Conservation (phyloP, 2,888 invertebrate genomes). For the Esperia sulphurella region DNA sequence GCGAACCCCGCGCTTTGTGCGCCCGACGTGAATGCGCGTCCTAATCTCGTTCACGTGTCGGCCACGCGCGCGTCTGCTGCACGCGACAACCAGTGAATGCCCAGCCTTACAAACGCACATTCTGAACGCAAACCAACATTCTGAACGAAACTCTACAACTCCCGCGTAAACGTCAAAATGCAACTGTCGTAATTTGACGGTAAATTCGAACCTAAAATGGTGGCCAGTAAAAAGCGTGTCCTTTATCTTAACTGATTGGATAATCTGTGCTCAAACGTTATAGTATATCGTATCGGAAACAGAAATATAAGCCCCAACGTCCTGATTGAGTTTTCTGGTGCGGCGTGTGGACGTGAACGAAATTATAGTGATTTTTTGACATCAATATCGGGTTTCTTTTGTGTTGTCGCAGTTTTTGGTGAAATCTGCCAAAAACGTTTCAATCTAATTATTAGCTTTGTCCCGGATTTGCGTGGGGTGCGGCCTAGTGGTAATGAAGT, state of each 20-base stretch:
- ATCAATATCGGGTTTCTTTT: constrained; percentile 60
- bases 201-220: constrained; percentile 33
- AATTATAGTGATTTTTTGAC: constrained; percentile 76
- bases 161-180: constrained; percentile 34
- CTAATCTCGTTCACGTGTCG: constrained; percentile 73
- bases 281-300: constrained; percentile 76
- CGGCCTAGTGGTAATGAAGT: constrained; percentile 31
- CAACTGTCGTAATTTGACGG: constrained; percentile 40
- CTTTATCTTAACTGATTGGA: constrained; percentile 80
- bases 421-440: constrained; percentile 63
- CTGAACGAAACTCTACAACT: constrained; percentile 34
- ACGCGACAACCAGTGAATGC: constrained; percentile 58
- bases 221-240: constrained; percentile 63
- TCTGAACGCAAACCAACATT: constrained; percentile 14
- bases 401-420: constrained; percentile 55
- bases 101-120: constrained; percentile 39
- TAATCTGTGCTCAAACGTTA: constrained; percentile 77
- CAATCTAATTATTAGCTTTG: constrained; percentile 72
- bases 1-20: constrained; percentile 63
- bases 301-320: constrained; percentile 67
- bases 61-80: constrained; percentile 65
- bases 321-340: constrained; percentile 71
- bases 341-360: constrained; percentile 56
- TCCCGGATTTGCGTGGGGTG: constrained; percentile 33
- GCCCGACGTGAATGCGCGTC: constrained; percentile 65